phyloP scores from a whole-genome alignment of 2,797 vertebrate genomes.

The Syngnathus acus region DNA sequence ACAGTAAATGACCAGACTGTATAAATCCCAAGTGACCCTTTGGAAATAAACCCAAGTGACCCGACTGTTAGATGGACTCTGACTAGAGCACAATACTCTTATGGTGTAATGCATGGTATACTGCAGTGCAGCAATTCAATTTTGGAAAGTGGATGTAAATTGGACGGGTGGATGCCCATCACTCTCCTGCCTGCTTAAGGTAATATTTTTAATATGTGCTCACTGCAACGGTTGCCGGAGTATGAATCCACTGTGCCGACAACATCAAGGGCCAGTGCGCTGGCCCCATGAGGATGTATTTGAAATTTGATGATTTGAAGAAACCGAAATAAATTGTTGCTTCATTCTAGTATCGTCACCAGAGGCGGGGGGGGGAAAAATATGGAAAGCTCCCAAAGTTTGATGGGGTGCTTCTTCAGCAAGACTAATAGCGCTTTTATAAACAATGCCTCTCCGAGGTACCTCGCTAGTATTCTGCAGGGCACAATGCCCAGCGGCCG shows the following conservation, averaged over 20 bases:
- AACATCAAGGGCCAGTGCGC: too few relatives aligned
- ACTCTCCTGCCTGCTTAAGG: too few relatives aligned
- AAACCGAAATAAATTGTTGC: too few relatives aligned
- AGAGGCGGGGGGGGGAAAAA: neutral
- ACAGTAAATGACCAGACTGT: conserved; percentile 28
- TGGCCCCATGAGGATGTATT: too few relatives aligned
- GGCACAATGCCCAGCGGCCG: conserved; percentile 5
- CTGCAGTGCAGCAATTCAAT: neutral
- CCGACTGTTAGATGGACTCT: conserved; percentile 17
- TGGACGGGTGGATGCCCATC: neutral
- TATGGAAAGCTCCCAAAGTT: neutral
- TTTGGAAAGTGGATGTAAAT: neutral
- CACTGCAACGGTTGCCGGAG: too few relatives aligned
- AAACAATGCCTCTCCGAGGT: neutral
- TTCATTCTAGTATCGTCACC: too few relatives aligned
- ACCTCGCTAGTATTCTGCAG: conserved; percentile 2
- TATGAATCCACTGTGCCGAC: neutral
- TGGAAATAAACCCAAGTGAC: conserved; percentile 18
- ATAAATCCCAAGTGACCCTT: conserved; percentile 14
- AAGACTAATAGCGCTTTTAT: conserved; percentile 1
- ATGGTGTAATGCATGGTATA: neutral
- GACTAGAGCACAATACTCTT: neutral
- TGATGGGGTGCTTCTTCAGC: neutral
- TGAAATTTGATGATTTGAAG: too few relatives aligned
- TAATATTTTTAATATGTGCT: neutral